Conservation (phyloP, 2,113 vertebrate species). For the Toxostoma redivivum region DNA sequence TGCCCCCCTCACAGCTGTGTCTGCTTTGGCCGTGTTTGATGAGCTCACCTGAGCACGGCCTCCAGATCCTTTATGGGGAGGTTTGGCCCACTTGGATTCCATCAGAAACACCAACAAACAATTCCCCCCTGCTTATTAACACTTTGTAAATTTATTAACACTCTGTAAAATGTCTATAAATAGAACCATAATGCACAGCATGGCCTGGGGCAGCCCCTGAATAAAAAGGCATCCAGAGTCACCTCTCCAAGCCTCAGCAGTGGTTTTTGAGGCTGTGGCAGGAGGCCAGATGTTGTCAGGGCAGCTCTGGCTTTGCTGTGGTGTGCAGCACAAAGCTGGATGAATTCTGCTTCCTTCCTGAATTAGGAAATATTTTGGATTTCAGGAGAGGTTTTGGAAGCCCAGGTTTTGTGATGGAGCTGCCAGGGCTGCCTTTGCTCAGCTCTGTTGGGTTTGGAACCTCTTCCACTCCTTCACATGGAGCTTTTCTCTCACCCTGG, state of each 20-base stretch:
- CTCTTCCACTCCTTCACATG: accelerated
- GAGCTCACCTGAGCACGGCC: not conserved
- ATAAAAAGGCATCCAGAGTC: not conserved
- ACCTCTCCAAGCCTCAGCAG: not conserved
- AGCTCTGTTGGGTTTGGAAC: not conserved
- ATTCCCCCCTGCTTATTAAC: not conserved
- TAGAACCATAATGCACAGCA: not conserved
- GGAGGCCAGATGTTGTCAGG: not conserved
- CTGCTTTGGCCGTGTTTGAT: not conserved
- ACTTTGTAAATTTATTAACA: slow-evolving; percentile 61
- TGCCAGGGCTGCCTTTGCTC: accelerated
- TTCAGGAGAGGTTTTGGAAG: not conserved
- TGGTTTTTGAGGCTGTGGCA: not conserved
- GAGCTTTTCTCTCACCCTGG: not conserved
- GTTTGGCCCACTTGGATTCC: not conserved
- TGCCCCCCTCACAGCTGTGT: not conserved
- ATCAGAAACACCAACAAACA: slow-evolving; percentile 25
- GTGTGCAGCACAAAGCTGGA: not conserved
- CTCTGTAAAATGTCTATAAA: slow-evolving; percentile 40
- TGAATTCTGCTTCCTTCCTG: slow-evolving; percentile 1
- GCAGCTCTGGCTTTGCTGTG: slow-evolving; percentile 23
- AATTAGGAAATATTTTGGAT: not conserved
- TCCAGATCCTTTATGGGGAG: not conserved
- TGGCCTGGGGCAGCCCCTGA: not conserved
- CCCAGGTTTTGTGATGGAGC: not conserved